phyloP scores from a whole-genome alignment of 2,888 invertebrate species.

The Thelaira solivaga region DNA sequence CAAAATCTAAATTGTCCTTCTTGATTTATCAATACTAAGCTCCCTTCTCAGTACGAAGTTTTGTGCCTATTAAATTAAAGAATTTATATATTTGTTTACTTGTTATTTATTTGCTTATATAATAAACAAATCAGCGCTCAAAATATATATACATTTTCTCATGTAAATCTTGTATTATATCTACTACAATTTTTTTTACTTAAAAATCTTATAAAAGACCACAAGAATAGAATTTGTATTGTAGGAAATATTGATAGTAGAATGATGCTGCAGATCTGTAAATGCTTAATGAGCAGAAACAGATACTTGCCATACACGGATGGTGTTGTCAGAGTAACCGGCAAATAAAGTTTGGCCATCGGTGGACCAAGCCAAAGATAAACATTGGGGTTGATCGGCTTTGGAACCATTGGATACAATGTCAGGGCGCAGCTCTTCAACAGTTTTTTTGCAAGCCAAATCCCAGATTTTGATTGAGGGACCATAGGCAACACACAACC shows the following conservation, averaged over 20 bases:
- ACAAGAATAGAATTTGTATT: constrained; percentile 5
- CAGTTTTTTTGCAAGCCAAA: constrained; percentile 99
- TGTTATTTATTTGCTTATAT: constrained; percentile 72
- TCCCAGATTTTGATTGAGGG: constrained; percentile 99
- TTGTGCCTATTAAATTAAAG: constrained; percentile 35
- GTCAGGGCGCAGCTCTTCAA: constrained; percentile 98
- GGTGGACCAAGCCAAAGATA: constrained; percentile 98
- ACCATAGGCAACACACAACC: constrained; percentile 99
- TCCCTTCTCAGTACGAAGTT: no score
- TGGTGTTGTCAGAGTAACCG: constrained; percentile 98
- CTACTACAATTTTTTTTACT: constrained; percentile 41
- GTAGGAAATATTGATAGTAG: constrained; percentile 8
- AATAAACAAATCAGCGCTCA: constrained; percentile 70
- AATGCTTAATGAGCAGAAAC: constrained; percentile 85
- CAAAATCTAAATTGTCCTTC: no score
- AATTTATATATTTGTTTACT: constrained; percentile 54
- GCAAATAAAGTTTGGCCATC: constrained; percentile 99
- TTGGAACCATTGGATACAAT: constrained; percentile 87
- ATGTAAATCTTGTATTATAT: constrained; percentile 30
- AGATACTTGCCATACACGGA: constrained; percentile 99
- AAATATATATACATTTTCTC: constrained; percentile 63
- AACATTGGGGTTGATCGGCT: constrained; percentile 95
- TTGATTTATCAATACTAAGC: no score
- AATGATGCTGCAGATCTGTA: constrained; percentile 20
- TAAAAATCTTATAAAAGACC: constrained; percentile 19